Evolutionary conservation across 2,888 invertebrate species (phyloP).

Genomic region (Lucinisca nassula): DNA sequence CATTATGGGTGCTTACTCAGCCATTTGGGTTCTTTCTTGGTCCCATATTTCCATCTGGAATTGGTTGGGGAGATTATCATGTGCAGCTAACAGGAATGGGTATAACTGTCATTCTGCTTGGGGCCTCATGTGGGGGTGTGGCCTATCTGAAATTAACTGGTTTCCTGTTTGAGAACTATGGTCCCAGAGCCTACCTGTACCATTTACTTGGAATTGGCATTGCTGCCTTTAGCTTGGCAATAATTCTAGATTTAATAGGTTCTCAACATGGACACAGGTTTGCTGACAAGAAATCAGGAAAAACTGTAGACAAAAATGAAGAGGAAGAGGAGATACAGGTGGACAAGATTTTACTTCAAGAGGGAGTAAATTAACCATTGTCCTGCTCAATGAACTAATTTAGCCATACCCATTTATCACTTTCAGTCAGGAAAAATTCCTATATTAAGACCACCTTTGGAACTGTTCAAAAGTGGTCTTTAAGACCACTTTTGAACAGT

Average conservation of each 20-base stretch:
- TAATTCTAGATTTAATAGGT: conserved; percentile 62
- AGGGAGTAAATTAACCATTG: neutral
- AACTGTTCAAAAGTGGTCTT: too few species aligned
- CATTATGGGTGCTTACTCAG: conserved; percentile 74
- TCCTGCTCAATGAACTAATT: too few species aligned
- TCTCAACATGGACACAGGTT: conserved; percentile 68
- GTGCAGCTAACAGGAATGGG: conserved; percentile 76
- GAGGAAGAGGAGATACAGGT: neutral
- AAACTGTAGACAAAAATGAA: neutral
- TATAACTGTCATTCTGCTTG: conserved; percentile 71
- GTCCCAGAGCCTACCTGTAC: conserved; percentile 72
- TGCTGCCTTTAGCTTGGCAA: conserved; percentile 48
- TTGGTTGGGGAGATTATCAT: conserved; percentile 78
- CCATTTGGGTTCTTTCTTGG: conserved; percentile 74
- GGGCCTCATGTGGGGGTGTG: conserved; percentile 74
- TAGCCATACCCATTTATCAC: too few species aligned
- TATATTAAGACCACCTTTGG: too few species aligned
- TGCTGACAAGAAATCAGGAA: neutral
- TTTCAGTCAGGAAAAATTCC: too few species aligned
- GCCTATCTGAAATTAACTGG: conserved; percentile 75
- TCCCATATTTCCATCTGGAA: conserved; percentile 75
- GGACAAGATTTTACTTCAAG: neutral
- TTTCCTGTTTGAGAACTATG: conserved; percentile 73
- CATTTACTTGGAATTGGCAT: conserved; percentile 68
- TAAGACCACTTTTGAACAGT: too few species aligned